Evolutionary conservation across 1,140 invertebrate species (phyloP).

Genomic region (Chrysomallon squamiferum): DNA sequence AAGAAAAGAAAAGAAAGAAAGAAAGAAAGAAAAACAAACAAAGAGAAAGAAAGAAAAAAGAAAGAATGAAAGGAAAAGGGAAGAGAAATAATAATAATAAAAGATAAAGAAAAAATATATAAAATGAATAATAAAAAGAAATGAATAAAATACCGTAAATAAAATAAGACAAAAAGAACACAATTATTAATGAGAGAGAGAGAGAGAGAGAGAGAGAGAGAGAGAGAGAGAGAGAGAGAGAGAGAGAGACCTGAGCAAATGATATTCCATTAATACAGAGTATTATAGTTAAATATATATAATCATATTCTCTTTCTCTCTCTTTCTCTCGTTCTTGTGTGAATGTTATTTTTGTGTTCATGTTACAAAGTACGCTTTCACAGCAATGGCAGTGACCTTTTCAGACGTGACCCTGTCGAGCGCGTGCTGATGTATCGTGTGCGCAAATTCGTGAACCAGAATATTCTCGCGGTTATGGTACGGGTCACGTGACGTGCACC

Average conservation of each 20-base stretch:
- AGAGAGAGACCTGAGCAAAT: too few relatives aligned
- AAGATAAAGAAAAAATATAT: neutral
- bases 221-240: neutral
- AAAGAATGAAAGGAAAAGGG: neutral
- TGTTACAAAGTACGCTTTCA: too few relatives aligned
- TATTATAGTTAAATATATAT: too few relatives aligned
- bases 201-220: neutral
- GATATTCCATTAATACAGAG: too few relatives aligned
- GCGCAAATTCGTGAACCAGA: slow-evolving; percentile 49
- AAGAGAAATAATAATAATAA: neutral
- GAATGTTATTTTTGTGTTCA: too few relatives aligned
- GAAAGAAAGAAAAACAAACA: neutral
- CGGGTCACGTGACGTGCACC: slow-evolving; percentile 44
- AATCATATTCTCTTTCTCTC: too few relatives aligned
- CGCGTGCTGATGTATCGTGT: slow-evolving; percentile 47
- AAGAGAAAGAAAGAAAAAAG: neutral
- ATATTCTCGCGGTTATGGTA: slow-evolving; percentile 41
- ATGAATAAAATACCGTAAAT: too few relatives aligned
- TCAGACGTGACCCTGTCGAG: too few relatives aligned
- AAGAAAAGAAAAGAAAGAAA: neutral
- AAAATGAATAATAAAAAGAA: neutral
- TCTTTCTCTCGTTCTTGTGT: too few relatives aligned
- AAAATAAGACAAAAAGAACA: neutral
- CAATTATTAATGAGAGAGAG: neutral
- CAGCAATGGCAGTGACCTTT: too few relatives aligned